Conservation (phyloP, 2,888 invertebrate species). For the Abrostola tripartita region DNA sequence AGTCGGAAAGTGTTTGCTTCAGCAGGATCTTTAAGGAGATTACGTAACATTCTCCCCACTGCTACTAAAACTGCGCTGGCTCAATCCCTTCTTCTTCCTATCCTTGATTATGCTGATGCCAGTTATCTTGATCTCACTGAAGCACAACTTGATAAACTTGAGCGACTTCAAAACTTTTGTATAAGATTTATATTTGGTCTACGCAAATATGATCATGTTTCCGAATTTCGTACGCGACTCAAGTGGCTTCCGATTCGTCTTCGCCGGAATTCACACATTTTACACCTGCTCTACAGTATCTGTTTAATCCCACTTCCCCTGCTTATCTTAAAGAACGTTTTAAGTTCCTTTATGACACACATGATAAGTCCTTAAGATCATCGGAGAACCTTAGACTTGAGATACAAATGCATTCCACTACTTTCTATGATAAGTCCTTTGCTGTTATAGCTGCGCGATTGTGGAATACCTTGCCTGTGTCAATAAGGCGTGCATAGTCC, state of each 20-base stretch:
- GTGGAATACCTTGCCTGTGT: too few species aligned
- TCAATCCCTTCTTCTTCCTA: background rate
- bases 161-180: background rate
- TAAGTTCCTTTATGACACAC: constrained; percentile 1
- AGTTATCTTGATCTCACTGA: background rate
- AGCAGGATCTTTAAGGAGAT: background rate
- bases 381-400: background rate
- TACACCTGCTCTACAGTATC: background rate
- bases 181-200: background rate
- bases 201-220: background rate
- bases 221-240: background rate
- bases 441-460: too few species aligned
- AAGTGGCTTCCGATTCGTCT: background rate
- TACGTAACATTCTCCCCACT: background rate
- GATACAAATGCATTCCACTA: background rate
- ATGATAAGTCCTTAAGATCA: constrained; percentile 1
- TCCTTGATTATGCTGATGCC: background rate
- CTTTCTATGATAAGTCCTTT: background rate
- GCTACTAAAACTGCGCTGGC: background rate
- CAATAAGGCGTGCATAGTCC: too few species aligned
- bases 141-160: background rate
- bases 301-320: background rate
- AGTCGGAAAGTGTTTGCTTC: background rate
- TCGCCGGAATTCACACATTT: background rate
- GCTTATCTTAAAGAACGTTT: background rate